phyloP scores from a whole-genome alignment of 2,888 invertebrate species.

The Polyommatus iphigenia region DNA sequence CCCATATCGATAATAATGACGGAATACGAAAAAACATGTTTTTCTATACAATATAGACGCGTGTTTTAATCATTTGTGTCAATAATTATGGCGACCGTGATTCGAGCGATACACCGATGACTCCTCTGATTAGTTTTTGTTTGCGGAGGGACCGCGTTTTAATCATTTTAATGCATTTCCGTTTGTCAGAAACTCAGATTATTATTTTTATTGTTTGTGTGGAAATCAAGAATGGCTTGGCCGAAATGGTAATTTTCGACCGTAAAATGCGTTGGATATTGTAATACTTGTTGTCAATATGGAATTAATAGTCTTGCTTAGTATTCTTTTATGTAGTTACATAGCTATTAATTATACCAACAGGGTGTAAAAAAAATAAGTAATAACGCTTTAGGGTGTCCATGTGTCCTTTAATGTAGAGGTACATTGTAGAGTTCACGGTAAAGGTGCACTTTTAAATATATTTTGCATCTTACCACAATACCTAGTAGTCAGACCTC shows the following conservation, averaged over 20 bases:
- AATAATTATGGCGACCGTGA: conserved; percentile 57
- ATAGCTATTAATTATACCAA: no score
- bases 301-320: no score
- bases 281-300: no score
- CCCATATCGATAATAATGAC: conserved; percentile 77
- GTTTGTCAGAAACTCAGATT: background rate
- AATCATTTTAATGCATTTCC: conserved; percentile 35
- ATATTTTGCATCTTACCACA: no score
- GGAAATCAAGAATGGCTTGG: background rate
- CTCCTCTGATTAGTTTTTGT: conserved; percentile 57
- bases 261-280: background rate
- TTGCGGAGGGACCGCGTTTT: conserved; percentile 45
- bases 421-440: no score
- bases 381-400: no score
- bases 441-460: no score
- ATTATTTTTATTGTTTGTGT: conserved; percentile 11
- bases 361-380: no score
- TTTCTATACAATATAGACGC: conserved; percentile 58
- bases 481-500: background rate
- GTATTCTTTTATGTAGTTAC: no score
- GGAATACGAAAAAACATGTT: conserved; percentile 59
- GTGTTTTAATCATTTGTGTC: conserved; percentile 67
- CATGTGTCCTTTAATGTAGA: no score
- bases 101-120: conserved; percentile 54
- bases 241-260: background rate